Evolutionary conservation across 2,113 vertebrate species (phyloP), one percentile per base, ranked within the genome.

Genomic region (Pedetes capensis): DNA sequence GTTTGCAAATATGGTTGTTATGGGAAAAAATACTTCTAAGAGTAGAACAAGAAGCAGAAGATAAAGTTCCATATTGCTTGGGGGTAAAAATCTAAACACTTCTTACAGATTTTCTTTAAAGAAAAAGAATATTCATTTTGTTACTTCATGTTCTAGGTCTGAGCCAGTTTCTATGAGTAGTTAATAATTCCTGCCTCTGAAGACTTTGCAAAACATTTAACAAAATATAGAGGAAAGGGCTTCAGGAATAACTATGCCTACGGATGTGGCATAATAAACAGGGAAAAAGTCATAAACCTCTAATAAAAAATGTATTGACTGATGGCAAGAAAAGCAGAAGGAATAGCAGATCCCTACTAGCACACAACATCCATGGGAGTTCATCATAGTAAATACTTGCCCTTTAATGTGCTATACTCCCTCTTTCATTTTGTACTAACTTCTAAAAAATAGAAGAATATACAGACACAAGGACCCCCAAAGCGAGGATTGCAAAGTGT

Each of bases 1-100:
- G 39, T 71, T 96, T 93, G 82, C 69, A 97, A 85, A 84, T 83
- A 49, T 68, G 17, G 53, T 17, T 94, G 44, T 37, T 79, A 2
- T 92, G 71, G 32, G 27, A 96, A 32, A 59, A 93, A 75, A 91
- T 53, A 32, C 13, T 82, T 79, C 57, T 64, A n/a, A 78, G 51
- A 93, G 16, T 23, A 86, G 25, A 29, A 74, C 14, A 61, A 53
- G 61, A 78, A 82, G 27, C 39, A 37, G 76, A 89, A 89, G 29
- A 61, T 59, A n/a, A 83, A 85, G 71, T 20, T 81, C 5, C 63
- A 9, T 59, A 27, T 86, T 84, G 47, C 34, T 83, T 91, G 86
- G 53, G 23, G 89, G 34, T 91, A 25, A 93, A 87, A 88, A 80
- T 61, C 3, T 84, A 11, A 20, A 71, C 59, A 87, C 88, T 87